These are phyloP conservation scores for Busseola fusca DNA, from an alignment of 2,888 invertebrate genomes.

Conservation along the genomic window DNA sequence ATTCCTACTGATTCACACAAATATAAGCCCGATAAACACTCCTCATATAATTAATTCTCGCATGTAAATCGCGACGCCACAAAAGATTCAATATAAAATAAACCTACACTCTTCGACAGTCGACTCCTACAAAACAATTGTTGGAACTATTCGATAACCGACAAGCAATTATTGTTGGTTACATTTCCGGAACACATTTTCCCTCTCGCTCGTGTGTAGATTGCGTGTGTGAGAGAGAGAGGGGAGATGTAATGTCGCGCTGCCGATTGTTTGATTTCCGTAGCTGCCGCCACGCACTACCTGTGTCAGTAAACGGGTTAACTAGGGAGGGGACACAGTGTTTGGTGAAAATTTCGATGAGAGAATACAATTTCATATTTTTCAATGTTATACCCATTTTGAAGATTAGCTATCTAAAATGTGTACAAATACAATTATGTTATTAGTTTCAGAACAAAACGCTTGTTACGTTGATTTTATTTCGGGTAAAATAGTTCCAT, in stretches of 20 bases:
- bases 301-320: conserved; percentile 72
- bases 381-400: background rate
- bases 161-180: conserved; percentile 59
- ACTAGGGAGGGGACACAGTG: conserved; percentile 54
- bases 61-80: background rate
- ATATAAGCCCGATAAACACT: background rate
- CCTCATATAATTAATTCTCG: conserved; percentile 2
- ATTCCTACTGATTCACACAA: background rate
- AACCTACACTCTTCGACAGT: conserved; percentile 18
- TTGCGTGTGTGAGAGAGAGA: conserved; percentile 31
- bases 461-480: background rate
- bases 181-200: conserved; percentile 40
- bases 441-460: background rate
- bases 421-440: too few species aligned
- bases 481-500: background rate
- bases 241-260: conserved; percentile 37
- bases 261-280: conserved; percentile 80
- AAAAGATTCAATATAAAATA: conserved; percentile 14
- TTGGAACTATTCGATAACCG: conserved; percentile 49
- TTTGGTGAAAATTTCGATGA: conserved; percentile 14
- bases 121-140: conserved; percentile 50
- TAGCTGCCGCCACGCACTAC: conserved; percentile 66
- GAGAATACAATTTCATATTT: background rate
- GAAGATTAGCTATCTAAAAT: too few species aligned
- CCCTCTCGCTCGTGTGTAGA: conserved; percentile 7